A percentile compares a stretch with the other conserved stretches of the same genome.
These are phyloP conservation scores for Aspidapion aeneum DNA, from an alignment of 2,888 invertebrate species.

Conservation along the genomic window DNA sequence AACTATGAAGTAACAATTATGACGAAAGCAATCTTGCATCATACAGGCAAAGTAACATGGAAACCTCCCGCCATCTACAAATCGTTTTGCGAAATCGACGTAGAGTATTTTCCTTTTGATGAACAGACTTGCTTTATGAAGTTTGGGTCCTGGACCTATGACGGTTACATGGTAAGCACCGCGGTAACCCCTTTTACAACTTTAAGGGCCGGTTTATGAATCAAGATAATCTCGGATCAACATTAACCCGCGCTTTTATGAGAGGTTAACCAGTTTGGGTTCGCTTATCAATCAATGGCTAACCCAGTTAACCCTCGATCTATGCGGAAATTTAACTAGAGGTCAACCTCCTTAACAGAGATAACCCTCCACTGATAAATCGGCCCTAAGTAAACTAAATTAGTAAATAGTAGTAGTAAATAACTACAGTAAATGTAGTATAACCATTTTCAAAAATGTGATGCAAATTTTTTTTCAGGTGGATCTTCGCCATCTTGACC, in stretches of 20 bases:
- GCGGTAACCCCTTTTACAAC: no score
- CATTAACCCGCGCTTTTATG: no score
- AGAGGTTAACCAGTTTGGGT: background rate
- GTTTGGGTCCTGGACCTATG: slow-evolving; percentile 93
- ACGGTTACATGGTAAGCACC: slow-evolving; percentile 81
- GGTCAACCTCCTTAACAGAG: no score
- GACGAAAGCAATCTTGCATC: slow-evolving; percentile 94
- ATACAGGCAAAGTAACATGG: slow-evolving; percentile 92
- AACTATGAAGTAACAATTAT: slow-evolving; percentile 98
- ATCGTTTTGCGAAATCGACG: slow-evolving; percentile 94
- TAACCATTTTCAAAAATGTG: no score
- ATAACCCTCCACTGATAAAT: no score
- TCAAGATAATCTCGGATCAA: no score
- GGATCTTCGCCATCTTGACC: slow-evolving; percentile 83
- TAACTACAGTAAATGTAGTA: no score
- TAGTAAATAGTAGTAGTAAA: no score
- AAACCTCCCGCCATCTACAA: slow-evolving; percentile 99
- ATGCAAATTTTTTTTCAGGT: slow-evolving; percentile 65
- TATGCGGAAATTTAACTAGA: no score
- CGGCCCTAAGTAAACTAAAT: no score
- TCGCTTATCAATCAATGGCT: background rate
- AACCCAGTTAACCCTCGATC: no score
- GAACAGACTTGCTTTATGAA: slow-evolving; percentile 95
- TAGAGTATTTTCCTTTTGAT: slow-evolving; percentile 93
- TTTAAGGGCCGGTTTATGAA: no score